Evolutionary conservation across 1,140 invertebrate species (phyloP), one percentile per base, ranked within the genome.

Genomic region (Eriosoma lanigerum): DNA sequence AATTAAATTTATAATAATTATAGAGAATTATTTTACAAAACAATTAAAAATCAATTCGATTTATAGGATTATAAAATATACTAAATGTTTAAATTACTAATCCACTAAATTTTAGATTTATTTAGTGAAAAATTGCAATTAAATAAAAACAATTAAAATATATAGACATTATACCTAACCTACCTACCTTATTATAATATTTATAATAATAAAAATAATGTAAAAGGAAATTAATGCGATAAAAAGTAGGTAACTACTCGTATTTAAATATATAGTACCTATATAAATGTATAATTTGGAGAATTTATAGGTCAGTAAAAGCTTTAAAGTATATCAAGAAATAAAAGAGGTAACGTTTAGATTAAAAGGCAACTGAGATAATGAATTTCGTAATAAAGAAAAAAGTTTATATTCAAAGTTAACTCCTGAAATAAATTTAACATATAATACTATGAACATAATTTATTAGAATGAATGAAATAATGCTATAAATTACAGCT

Each of bases 381-480:
- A 68, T 48, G 66, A 48, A 68, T 68, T 66, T 68, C 5, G 21
- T 24, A n/a, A 68, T 68, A 66, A 44, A 66, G 62, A 64, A 64
- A 21, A 48, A 48, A 48, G 38, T 68, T 24, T 68, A 68, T 48
- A 46, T 6, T 48, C 24, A 19, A 48, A 46, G 66, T 46, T 24
- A 24, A 48, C 13, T 68, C 15, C 2, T 5, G 66, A 68, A 48
- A 68, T 68, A 48, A 68, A 68, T 68, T 68, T 68, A 68, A 68
- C 66, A 68, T 68, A 68, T 48, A 17, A 48, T 21, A 46, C 44
- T 24, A 8, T 46, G 21, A 15, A 26, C 21, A 48, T 68, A 68
- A 68, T 48, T 68, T 29, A 48, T 48, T 48, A 48, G 66, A 26
- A 48, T 44, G 21, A 66, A 44, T 32, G 64, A 66, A 10, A 4